A percentile compares a stretch with the other conserved stretches of the same genome.
Evolutionary conservation across 2,797 vertebrate species (phyloP).

Genomic region (Prionace glauca): DNA sequence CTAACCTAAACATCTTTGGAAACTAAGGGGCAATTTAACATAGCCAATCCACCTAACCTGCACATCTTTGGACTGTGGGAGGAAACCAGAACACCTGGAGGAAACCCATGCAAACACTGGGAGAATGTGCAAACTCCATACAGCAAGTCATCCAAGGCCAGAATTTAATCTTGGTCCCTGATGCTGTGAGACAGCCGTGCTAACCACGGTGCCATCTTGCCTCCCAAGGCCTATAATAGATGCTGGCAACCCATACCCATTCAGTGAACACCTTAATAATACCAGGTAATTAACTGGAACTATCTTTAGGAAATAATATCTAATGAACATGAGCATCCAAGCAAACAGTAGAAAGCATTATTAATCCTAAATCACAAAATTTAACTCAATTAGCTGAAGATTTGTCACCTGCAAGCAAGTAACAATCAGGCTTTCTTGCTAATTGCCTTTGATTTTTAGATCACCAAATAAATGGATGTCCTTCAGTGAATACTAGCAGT

Average conservation of each 20-base stretch:
- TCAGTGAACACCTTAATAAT: background rate
- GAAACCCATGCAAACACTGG: no score
- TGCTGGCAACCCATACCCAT: background rate
- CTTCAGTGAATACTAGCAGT: background rate
- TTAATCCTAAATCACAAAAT: background rate
- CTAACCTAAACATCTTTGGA: no score
- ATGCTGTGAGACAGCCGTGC: no score
- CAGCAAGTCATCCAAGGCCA: no score
- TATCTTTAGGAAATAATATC: background rate
- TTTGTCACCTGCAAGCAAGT: background rate
- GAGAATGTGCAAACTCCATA: no score
- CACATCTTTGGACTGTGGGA: no score
- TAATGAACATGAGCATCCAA: background rate
- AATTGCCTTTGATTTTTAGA: background rate
- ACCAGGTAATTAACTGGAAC: background rate
- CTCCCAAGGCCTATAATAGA: background rate
- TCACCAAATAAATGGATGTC: background rate
- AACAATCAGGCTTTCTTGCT: background rate
- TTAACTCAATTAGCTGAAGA: background rate
- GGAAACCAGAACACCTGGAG: no score
- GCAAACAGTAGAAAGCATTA: background rate
- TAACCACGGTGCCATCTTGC: no score
- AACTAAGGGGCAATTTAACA: no score
- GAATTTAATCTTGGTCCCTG: no score
- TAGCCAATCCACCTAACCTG: no score